phyloP scores from a whole-genome alignment of 2,797 vertebrate species.

The Megaceryle alcyon region DNA sequence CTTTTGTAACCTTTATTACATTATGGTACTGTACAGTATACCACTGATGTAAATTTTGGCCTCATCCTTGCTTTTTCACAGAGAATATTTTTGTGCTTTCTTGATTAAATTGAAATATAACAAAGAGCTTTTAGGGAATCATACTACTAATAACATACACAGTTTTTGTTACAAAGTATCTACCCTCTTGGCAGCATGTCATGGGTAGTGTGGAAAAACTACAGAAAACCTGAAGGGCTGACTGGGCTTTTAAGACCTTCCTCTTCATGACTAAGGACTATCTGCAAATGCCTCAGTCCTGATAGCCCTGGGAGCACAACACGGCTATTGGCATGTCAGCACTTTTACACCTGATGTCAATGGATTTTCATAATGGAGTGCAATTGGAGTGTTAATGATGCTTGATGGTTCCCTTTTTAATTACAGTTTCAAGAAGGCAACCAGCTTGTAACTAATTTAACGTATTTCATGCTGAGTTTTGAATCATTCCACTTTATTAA shows the following conservation, averaged over 20 bases:
- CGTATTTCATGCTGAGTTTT: slow-evolving; percentile 17
- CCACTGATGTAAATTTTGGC: neutral
- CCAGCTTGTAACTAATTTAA: neutral
- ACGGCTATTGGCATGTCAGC: accelerated
- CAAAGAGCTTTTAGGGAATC: neutral
- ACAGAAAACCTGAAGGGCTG: neutral
- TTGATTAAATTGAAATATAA: neutral
- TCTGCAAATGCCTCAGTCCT: neutral
- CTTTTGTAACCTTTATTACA: neutral
- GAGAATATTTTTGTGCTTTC: neutral
- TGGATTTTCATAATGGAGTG: neutral
- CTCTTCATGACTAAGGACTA: neutral
- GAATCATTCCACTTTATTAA: slow-evolving; percentile 36
- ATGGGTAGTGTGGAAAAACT: neutral
- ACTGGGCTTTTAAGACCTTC: neutral
- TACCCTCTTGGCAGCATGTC: neutral
- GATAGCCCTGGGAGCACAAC: accelerated
- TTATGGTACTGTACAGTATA: neutral
- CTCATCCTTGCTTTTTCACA: neutral
- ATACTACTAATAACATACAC: neutral
- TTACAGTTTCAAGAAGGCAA: slow-evolving; percentile 1
- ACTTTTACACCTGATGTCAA: neutral
- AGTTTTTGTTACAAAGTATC: neutral
- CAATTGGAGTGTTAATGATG: neutral
- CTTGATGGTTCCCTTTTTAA: neutral